Evolutionary conservation across 2,113 vertebrate genomes (phyloP).

Genomic region (Triplophysa siluroides): DNA sequence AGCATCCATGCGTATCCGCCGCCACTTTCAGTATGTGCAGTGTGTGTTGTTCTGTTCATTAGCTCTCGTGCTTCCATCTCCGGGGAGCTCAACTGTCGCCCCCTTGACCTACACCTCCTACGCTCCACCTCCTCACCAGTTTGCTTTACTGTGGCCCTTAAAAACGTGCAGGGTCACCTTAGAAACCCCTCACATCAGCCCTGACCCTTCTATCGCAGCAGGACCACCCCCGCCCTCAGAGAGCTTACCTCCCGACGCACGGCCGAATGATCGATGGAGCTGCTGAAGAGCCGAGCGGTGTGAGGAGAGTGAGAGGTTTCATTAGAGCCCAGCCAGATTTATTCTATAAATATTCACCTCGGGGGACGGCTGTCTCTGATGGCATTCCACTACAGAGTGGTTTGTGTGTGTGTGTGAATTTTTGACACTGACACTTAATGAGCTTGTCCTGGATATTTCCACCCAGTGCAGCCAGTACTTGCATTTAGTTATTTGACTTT

Average conservation of each 20-base stretch:
- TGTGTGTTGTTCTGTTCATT: constrained; percentile 22
- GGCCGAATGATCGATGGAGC: constrained; percentile 47
- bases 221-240: neutral
- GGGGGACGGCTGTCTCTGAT: constrained; percentile 26
- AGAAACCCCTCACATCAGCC: constrained; percentile 17
- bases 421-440: neutral
- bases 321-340: constrained; percentile 54
- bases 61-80: constrained; percentile 26
- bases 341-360: constrained; percentile 50
- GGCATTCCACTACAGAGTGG: constrained; percentile 4
- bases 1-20: neutral
- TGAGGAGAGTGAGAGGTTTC: constrained; percentile 47
- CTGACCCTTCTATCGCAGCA: constrained; percentile 10
- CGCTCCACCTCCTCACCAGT: neutral
- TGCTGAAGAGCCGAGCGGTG: constrained; percentile 6
- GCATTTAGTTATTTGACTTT: neutral
- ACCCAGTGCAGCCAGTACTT: neutral
- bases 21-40: constrained; percentile 16
- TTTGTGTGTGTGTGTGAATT: neutral
- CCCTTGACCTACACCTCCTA: neutral
- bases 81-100: neutral
- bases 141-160: neutral
- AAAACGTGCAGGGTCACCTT: neutral
- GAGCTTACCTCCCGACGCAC: neutral
- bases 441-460: neutral